Base-by-base conservation (phyloP, 2,113 vertebrate genomes). In the Corythoichthys haematopterus region DNA sequence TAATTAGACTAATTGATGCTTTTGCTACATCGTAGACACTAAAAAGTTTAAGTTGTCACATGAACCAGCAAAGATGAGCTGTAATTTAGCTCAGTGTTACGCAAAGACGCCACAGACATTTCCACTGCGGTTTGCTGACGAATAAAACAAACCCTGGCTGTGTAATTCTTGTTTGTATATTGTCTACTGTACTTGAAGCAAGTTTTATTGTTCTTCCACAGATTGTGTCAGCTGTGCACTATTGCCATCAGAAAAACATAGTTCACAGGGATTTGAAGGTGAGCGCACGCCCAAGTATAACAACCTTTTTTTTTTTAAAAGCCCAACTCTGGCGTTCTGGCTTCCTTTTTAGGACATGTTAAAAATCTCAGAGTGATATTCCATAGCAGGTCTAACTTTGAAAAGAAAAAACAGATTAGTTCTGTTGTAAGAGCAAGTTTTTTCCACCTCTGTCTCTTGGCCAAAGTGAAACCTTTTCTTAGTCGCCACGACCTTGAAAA, bases 221-320 rank as follows among this genome's bases (percentile, higher is more conserved):
- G 93, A 95, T 94, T 4, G 91, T 95, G 0, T 94, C 93, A 0
- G 93, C 92, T 0, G 92, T 95, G 64, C 92, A 93, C 78, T 94
- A 94, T 76, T 95, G 94, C 84, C 94, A 94, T 81, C 92, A 92
- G 92, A 95, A 94, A 80, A 94, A 95, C 80, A 95, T 96, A 3
- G 94, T 95, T 15, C 93, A 95, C 87, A 91, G 94, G 80, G 94
- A 95, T 83, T 90, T 95, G 64, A 95, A 95, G 94, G 94, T 94
- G 69, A 87, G 78, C 47, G 51, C 3, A 48, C 16, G 6, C 10
- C 40, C 28, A 13, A 46, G 20, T 46, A 7, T 62, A 45, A 46
- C 11, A 20, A 45, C 20, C 12, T 20, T 45, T 61, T 12, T 15
- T 3, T 5, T 5, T 5, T 2, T 1, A 43, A 43, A 43, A 43